Conservation (phyloP, 1,140 invertebrate genomes). For the Pantala flavescens region DNA sequence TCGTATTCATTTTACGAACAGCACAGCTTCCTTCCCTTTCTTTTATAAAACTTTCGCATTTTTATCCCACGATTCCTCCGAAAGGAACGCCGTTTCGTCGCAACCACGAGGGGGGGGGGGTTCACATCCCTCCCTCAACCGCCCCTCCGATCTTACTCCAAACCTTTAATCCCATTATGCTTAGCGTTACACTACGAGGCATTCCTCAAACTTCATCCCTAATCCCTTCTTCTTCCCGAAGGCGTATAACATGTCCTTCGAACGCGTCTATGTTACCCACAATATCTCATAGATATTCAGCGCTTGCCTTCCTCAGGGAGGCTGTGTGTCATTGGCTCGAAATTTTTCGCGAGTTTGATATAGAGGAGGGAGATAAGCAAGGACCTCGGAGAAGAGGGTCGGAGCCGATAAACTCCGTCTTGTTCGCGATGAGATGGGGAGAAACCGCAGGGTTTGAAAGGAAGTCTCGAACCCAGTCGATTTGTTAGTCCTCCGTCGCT, state of each 20-base stretch:
- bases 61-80: no score
- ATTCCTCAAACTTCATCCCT: neutral
- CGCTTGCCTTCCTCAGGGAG: neutral
- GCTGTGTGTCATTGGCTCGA: neutral
- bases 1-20: no score
- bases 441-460: no score
- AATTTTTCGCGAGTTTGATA: neutral
- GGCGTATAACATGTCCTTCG: neutral
- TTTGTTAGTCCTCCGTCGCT: no score
- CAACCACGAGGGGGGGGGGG: no score
- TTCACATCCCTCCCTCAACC: no score
- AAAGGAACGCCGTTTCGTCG: no score
- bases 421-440: no score
- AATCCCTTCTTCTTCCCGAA: neutral
- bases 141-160: neutral
- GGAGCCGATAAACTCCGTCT: no score
- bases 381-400: neutral
- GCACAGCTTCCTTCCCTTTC: no score
- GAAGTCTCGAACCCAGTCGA: no score
- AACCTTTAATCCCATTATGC: constrained; percentile 9
- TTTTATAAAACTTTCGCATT: no score
- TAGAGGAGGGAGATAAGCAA: constrained; percentile 4
- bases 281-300: neutral
- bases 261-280: neutral
- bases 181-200: neutral